A percentile compares a stretch with the other conserved stretches of the same genome.
These are phyloP conservation scores for Diadumene lineata DNA, from an alignment of 92 coral and sea anemone species.

Conservation along the genomic window DNA sequence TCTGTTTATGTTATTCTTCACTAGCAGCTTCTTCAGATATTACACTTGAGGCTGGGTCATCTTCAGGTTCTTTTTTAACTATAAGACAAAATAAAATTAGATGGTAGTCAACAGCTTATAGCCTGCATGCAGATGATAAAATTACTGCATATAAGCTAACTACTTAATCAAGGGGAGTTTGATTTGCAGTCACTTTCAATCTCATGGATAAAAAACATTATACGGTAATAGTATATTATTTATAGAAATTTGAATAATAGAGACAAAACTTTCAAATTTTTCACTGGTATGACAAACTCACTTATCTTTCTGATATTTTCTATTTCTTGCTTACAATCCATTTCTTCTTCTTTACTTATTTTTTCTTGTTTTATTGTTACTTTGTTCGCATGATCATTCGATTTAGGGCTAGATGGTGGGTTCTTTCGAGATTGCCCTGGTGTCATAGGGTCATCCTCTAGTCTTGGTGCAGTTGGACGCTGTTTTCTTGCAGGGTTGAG, in stretches of 20 bases:
- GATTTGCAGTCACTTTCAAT: no score
- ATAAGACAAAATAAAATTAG: no score
- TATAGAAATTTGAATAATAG: no score
- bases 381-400: conserved; percentile 8
- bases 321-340: conserved; percentile 1
- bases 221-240: no score
- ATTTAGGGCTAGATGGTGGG: conserved; percentile 30
- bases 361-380: neutral
- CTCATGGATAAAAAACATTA: no score
- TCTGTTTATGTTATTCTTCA: neutral
- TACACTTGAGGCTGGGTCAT: no score
- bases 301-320: no score
- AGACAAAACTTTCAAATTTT: no score
- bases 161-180: no score
- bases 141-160: no score
- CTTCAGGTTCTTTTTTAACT: neutral
- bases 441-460: conserved; percentile 71
- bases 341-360: conserved; percentile 3
- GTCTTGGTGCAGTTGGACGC: conserved; percentile 92
- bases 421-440: conserved; percentile 31
- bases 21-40: conserved; percentile 10
- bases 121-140: no score
- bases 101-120: neutral
- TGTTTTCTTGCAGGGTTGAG: conserved; percentile 86
- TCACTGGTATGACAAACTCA: no score